phyloP scores from a whole-genome alignment of 1,140 invertebrate genomes.

The Zaprionus davidi region DNA sequence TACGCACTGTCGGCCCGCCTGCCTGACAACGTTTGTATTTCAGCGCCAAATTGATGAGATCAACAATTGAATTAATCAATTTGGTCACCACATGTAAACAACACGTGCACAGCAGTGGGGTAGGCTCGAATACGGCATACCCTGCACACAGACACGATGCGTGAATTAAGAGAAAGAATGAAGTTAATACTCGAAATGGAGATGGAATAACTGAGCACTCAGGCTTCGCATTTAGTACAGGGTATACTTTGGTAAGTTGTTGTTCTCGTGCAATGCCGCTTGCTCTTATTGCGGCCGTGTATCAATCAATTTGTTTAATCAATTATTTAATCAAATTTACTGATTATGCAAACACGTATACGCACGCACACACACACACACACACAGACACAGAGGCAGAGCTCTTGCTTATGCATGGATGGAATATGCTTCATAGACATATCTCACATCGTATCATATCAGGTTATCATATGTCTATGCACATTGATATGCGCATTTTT shows the following conservation, averaged over 20 bases:
- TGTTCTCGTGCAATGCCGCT: not conserved
- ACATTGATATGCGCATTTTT: constrained; percentile 46
- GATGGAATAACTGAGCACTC: no score
- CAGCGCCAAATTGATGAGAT: constrained; percentile 48
- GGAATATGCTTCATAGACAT: constrained; percentile 7
- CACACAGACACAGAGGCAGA: not conserved
- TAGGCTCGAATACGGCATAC: not conserved
- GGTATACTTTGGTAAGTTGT: not conserved
- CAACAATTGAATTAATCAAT: constrained; percentile 67
- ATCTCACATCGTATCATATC: constrained; percentile 18
- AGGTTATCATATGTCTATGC: constrained; percentile 21
- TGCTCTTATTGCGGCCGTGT: constrained; percentile 2
- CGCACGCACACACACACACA: constrained; percentile 6
- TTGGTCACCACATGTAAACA: constrained; percentile 9
- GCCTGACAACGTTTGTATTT: not conserved
- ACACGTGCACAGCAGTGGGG: not conserved
- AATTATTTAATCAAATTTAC: constrained; percentile 76
- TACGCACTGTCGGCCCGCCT: constrained; percentile 28
- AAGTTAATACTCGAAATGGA: no score
- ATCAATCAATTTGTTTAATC: constrained; percentile 75
- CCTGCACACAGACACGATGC: not conserved
- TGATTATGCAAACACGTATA: constrained; percentile 57
- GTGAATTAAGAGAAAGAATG: no score
- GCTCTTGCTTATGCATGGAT: not conserved
- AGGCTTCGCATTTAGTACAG: not conserved